A percentile compares a stretch with the other conserved stretches of the same genome.
Evolutionary conservation across 1,140 invertebrate species (phyloP).

Genomic region (Mercenaria mercenaria): DNA sequence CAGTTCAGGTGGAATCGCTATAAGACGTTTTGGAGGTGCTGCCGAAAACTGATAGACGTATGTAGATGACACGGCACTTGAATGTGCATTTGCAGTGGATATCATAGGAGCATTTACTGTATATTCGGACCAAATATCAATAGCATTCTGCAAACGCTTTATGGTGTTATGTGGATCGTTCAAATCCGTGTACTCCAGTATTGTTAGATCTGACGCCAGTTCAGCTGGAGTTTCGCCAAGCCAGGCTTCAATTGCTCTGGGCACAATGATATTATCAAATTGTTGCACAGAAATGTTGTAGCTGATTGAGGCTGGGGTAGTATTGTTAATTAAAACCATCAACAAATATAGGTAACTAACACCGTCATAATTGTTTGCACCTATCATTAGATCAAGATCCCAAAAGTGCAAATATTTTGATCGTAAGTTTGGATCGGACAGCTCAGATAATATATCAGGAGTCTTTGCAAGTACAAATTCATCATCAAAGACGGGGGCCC

Average conservation of each 20-base stretch:
- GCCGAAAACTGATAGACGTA: constrained; percentile 55
- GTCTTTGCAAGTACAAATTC: constrained; percentile 40
- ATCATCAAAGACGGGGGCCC: constrained; percentile 59
- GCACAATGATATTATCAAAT: constrained; percentile 22
- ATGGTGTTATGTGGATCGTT: neutral
- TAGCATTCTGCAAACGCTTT: too few species aligned
- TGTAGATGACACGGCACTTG: neutral
- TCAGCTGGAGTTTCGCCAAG: neutral
- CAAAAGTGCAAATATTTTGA: constrained; percentile 20
- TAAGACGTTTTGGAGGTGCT: constrained; percentile 21
- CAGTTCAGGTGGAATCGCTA: constrained; percentile 5
- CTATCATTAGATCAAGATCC: constrained; percentile 67
- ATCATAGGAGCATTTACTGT: constrained; percentile 23
- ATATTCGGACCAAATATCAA: constrained; percentile 9
- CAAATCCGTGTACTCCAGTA: constrained; percentile 36
- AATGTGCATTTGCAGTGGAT: constrained; percentile 13
- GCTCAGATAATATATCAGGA: neutral
- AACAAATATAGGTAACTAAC: constrained; percentile 22
- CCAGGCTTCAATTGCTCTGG: constrained; percentile 26
- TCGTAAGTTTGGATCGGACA: neutral
- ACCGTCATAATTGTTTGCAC: constrained; percentile 61
- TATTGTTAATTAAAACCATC: neutral
- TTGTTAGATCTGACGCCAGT: neutral
- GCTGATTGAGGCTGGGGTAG: neutral
- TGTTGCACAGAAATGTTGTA: neutral